Base-by-base conservation (phyloP, 2,113 vertebrate genomes). In the Lasiurus borealis region DNA sequence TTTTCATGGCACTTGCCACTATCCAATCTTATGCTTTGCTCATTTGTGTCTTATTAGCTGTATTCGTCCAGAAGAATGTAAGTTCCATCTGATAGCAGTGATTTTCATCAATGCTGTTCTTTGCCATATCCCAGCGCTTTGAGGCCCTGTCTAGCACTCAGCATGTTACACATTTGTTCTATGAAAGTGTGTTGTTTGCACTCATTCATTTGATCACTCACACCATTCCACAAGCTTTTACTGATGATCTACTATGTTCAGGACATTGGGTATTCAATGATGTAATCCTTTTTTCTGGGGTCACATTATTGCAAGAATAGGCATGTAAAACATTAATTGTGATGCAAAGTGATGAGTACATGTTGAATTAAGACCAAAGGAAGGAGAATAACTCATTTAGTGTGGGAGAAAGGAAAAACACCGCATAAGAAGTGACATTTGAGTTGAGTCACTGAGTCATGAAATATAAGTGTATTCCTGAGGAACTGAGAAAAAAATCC, bases 371-470 rank as follows among this genome's bases (percentile, higher is more conserved):
- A 93, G 68, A 93, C 68, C n/a, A 80, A 68, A 71, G 76, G 59
- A 87, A 90, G 34, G 14, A 75, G 72, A 62, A 19, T 23, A 50
- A 68, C 68, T 93, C 92, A 90, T 4, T 80, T 44, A 72, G 91
- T 1, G 7, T 95, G 44, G 88, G 92, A 88, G 81, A 64, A 3
- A 95, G 85, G 13, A 36, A 85, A 88, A 77, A 19, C 23, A n/a
- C 19, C 69, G 29, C 88, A 93, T 52, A 82, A 71, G 77, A 96
- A 90, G 77, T 88, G 95, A 92, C 90, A 94, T 92, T 83, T 77
- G 85, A 88, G 82, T 73, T 95, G 85, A 96, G 72, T 97, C 88
- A 92, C 82, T 96, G 75, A 92, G 68, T 97, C 92, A 93, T 75
- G 66, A 90, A 93, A 92, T 78, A 36, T 46, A 92, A 82, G 68